Conservation (phyloP, 2,888 invertebrate genomes). For the Vandiemenella viatica region DNA sequence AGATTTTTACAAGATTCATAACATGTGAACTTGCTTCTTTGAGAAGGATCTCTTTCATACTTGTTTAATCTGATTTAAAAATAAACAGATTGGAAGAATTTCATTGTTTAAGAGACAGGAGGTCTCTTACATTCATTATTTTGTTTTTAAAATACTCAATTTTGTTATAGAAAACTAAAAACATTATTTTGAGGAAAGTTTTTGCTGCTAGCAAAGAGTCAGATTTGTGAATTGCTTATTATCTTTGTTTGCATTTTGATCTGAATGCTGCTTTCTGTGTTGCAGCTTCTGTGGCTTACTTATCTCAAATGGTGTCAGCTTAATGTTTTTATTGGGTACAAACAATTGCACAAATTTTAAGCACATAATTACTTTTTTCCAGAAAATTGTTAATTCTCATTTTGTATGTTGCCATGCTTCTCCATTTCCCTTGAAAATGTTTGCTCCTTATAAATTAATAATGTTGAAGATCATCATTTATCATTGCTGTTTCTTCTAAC, state of each 20-base stretch:
- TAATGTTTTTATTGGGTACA: not conserved
- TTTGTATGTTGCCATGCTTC: constrained; percentile 3
- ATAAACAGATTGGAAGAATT: no score
- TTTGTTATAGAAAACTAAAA: not conserved
- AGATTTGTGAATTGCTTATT: no score
- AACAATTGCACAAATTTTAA: constrained; percentile 4
- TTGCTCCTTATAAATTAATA: not conserved
- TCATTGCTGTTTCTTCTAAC: constrained; percentile 7
- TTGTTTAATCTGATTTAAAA: no score
- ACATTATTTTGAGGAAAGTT: no score
- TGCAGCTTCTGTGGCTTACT: not conserved
- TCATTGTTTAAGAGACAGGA: no score
- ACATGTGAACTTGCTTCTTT: no score
- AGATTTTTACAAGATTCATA: no score
- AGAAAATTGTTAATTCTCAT: not conserved
- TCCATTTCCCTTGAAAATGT: not conserved
- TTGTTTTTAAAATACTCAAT: not conserved
- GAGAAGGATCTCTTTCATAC: no score
- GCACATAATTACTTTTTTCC: constrained; percentile 6
- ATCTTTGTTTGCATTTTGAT: no score
- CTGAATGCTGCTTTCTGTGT: not conserved
- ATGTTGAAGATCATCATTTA: not conserved
- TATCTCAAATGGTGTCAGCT: not conserved
- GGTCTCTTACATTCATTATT: no score
- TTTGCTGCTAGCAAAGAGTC: not conserved